Evolutionary conservation across 2,888 invertebrate genomes (phyloP).

Genomic region (Leptinotarsa peninsularis): DNA sequence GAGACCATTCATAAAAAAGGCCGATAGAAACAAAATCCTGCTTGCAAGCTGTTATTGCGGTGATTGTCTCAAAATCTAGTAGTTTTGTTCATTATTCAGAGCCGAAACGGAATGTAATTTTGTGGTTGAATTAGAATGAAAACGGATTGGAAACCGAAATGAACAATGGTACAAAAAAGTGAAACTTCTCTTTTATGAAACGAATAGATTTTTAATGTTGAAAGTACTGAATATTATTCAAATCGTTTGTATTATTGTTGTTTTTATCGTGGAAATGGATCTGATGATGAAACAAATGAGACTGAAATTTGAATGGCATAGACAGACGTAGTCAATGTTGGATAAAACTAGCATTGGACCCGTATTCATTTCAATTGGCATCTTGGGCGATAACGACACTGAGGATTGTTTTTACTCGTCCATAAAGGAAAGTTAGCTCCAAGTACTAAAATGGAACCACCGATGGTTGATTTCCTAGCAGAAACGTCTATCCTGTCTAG

Average conservation of each 20-base stretch:
- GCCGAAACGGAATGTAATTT: conserved; percentile 17
- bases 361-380: too few relatives aligned
- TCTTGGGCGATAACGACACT: too few relatives aligned
- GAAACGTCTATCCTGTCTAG: too few relatives aligned
- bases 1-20: conserved; percentile 16
- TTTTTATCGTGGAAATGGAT: too few relatives aligned
- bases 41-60: conserved; percentile 28
- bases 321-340: too few relatives aligned
- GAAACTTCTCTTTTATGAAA: not conserved
- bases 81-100: conserved; percentile 16
- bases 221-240: not conserved
- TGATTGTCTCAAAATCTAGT: conserved; percentile 22
- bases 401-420: too few relatives aligned
- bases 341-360: too few relatives aligned
- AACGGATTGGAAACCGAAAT: not conserved
- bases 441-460: too few relatives aligned
- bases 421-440: too few relatives aligned
- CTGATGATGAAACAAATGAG: not conserved
- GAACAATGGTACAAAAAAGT: not conserved
- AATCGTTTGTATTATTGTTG: too few relatives aligned
- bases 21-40: conserved; percentile 4
- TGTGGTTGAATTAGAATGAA: conserved; percentile 17
- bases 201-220: not conserved
- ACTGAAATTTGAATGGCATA: not conserved
- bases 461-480: too few relatives aligned